Evolutionary conservation across 2,797 vertebrate species (phyloP), one percentile per base, ranked within the genome.

Genomic region (Oreochromis mossambicus): DNA sequence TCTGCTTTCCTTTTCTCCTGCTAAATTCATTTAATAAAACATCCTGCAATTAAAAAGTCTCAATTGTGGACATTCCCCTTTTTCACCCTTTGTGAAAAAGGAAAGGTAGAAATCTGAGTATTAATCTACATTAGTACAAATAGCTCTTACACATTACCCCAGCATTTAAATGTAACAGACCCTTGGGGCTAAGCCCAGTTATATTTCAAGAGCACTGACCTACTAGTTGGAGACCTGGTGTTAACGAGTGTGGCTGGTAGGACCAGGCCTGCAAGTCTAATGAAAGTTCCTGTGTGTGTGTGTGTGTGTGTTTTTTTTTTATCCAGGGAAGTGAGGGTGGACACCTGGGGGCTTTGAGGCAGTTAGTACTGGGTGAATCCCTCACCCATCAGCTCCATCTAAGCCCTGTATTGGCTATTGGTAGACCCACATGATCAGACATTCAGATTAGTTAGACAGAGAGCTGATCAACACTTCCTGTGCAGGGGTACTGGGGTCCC

Each of bases 171-270:
- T 32, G 26, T 56, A 56, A 56, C 8, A 56, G 26, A 56, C 55
- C 55, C 8, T 56, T 56, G 26, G 0, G 8, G 55, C 24, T 29
- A 5, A 56, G 0, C 24, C 13, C 54, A 56, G 54, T 56, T 29
- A 56, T 15, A 29, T 13, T 29, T 56, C 54, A 15, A 0, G 54
- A 8, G 13, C 24, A 56, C 54, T 29, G 54, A 55, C 24, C 7
- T 55, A 15, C 12, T 55, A 55, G 24, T 26, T 55, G 24, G 24
- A 7, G 7, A 55, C 12, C 24, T 26, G 54, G 24, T 26, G 54
- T 55, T 26, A 15, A 55, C 2, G 24, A 55, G 3, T 55, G 54
- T 55, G 54, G 24, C 13, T 26, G 54, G 13, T 15, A 55, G 54
- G 54, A 26, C 0, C 54, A 26, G 13, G 54, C 36, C 36, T 38